Evolutionary conservation across 2,797 vertebrate genomes (phyloP).

Genomic region (Tauraco hartlaubi): DNA sequence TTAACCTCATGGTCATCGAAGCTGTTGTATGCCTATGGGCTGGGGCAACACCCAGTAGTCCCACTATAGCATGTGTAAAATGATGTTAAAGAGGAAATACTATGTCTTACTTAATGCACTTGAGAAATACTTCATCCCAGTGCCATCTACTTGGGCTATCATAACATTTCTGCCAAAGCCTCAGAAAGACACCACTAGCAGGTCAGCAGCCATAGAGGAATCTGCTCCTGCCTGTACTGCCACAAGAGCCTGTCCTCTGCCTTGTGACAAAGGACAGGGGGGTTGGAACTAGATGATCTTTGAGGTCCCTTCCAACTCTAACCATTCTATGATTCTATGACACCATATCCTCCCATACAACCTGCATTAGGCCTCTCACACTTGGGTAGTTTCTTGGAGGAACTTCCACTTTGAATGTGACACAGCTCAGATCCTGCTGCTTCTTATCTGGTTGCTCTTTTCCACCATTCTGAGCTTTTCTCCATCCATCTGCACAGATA

Average conservation of each 20-base stretch:
- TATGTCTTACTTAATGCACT: not conserved
- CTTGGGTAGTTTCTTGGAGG: not conserved
- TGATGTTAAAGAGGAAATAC: not conserved
- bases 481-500: not conserved
- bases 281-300: too few relatives aligned
- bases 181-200: not conserved
- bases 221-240: not conserved
- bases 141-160: not conserved
- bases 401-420: not conserved
- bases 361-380: not conserved
- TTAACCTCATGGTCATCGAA: not conserved
- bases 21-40: not conserved
- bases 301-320: too few relatives aligned
- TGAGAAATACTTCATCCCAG: not conserved
- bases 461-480: not conserved
- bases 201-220: not conserved
- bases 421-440: not conserved
- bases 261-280: not conserved
- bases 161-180: not conserved
- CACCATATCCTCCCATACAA: rapidly evolving
- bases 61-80: not conserved
- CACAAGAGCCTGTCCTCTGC: not conserved
- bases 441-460: not conserved
- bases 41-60: not conserved
- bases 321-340: too few relatives aligned